Conservation (phyloP, 2,113 vertebrate genomes). For the Colius striatus region DNA sequence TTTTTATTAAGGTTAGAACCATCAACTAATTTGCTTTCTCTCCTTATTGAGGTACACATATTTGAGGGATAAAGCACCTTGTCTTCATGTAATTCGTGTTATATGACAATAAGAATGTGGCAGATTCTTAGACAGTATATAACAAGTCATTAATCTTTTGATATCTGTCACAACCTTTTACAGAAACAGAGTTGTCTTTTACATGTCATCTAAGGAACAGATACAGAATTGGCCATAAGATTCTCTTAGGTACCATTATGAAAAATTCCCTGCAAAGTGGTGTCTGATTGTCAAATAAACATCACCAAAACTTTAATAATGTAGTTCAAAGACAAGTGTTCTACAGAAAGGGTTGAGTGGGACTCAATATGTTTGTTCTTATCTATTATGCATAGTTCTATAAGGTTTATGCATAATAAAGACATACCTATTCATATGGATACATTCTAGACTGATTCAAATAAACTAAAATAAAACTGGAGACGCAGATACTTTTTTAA, state of each 20-base stretch:
- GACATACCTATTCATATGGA: not conserved
- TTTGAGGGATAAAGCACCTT: not conserved
- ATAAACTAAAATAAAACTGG: not conserved
- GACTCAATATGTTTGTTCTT: not conserved
- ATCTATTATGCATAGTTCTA: not conserved
- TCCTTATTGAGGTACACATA: not conserved
- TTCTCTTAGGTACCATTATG: not conserved
- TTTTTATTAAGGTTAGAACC: not conserved
- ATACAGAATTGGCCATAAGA: not conserved
- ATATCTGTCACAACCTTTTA: not conserved
- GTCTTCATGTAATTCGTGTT: not conserved
- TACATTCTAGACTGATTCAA: not conserved
- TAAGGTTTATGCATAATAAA: not conserved
- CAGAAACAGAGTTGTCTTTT: not conserved
- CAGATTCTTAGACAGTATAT: not conserved
- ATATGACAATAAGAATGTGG: not conserved
- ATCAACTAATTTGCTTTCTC: not conserved
- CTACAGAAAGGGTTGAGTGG: not conserved
- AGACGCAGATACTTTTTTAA: not conserved
- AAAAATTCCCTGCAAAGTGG: not conserved
- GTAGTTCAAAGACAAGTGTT: not conserved
- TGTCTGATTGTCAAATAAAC: not conserved
- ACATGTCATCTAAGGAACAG: not conserved
- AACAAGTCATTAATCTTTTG: not conserved
- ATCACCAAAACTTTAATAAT: not conserved